Conservation (phyloP, 2,888 invertebrate species). For the Epinotia brunnichana region DNA sequence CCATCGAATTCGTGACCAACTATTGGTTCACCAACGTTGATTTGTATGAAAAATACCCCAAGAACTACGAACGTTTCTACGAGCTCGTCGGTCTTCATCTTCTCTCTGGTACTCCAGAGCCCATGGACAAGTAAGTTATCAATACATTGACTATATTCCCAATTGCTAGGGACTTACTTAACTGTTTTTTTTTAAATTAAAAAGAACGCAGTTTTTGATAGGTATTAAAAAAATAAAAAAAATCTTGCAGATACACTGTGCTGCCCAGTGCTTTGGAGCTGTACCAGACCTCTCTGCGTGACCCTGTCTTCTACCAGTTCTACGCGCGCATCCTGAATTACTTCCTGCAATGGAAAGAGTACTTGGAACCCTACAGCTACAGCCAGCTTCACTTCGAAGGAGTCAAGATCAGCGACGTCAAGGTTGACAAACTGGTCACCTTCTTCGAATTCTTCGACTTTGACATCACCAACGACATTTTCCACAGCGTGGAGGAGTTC, state of each 20-base stretch:
- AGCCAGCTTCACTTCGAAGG: conserved; percentile 78
- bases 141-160: too few species aligned
- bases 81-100: conserved; percentile 82
- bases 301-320: conserved; percentile 86
- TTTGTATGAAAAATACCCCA: conserved; percentile 63
- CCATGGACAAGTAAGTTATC: conserved; percentile 58
- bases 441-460: conserved; percentile 83
- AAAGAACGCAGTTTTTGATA: too few species aligned
- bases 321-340: conserved; percentile 78
- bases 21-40: conserved; percentile 84
- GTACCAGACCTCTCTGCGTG: conserved; percentile 82
- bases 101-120: conserved; percentile 63
- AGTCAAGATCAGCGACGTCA: conserved; percentile 79
- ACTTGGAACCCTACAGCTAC: conserved; percentile 78
- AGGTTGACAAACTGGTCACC: conserved; percentile 82
- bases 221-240: background rate
- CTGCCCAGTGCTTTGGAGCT: conserved; percentile 82
- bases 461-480: conserved; percentile 65
- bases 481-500: conserved; percentile 62
- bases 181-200: too few species aligned
- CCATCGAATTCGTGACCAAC: conserved; percentile 82
- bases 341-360: conserved; percentile 80
- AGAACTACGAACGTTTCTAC: conserved; percentile 80
- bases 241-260: conserved; percentile 64
- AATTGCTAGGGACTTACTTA: too few species aligned